These are phyloP conservation scores for Vidua chalybeata DNA, from an alignment of 2,113 vertebrate species.

Conservation along the genomic window DNA sequence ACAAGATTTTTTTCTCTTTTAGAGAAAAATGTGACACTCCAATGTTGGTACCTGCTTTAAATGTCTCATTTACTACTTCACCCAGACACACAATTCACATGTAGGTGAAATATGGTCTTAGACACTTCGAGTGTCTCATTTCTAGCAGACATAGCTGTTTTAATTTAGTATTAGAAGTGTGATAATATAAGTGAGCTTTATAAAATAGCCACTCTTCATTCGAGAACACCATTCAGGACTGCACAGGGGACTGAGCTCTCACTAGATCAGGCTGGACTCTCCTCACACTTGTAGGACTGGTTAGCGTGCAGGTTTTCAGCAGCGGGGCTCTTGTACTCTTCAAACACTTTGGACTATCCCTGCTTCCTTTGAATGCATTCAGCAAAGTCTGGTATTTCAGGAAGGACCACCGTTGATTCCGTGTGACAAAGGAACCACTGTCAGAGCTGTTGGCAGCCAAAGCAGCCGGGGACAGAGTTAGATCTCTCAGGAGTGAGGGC, in stretches of 20 bases:
- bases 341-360: not conserved
- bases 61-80: not conserved
- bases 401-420: not conserved
- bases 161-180: not conserved
- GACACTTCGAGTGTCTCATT: not conserved
- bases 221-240: not conserved
- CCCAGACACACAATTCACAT: not conserved
- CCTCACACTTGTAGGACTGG: not conserved
- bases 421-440: slow-evolving; percentile 4
- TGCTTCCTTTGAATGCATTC: not conserved
- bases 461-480: not conserved
- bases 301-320: not conserved
- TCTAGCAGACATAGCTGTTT: not conserved
- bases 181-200: not conserved
- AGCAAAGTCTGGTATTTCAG: not conserved
- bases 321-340: not conserved
- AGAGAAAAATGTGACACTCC: not conserved
- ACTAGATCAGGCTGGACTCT: not conserved
- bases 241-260: not conserved
- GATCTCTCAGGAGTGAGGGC: accelerated
- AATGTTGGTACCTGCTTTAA: not conserved
- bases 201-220: not conserved
- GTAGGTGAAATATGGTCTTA: not conserved
- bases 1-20: no score
- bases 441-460: not conserved